phyloP scores from a whole-genome alignment of 2,797 vertebrate species.

The Bryconaethiops microstoma region DNA sequence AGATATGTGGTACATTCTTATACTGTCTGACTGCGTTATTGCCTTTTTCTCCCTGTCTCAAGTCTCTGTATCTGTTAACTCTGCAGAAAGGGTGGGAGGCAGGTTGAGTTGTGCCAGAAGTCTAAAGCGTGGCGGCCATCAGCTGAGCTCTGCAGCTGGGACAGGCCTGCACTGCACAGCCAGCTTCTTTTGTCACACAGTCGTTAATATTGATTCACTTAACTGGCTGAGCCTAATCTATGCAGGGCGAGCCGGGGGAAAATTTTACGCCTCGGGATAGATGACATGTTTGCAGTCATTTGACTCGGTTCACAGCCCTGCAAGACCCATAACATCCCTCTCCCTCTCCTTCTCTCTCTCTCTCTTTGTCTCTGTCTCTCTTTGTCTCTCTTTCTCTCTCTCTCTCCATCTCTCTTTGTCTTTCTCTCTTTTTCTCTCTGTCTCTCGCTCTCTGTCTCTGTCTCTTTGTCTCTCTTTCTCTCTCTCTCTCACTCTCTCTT shows the following conservation, averaged over 20 bases:
- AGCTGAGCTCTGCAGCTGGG: constrained; percentile 30
- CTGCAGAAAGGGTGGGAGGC: constrained; percentile 9
- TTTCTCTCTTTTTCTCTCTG: not conserved
- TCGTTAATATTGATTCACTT: constrained; percentile 61
- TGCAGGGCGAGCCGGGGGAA: constrained; percentile 25
- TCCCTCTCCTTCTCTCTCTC: constrained; percentile 6
- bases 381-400: constrained; percentile 13
- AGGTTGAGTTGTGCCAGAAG: constrained; percentile 36
- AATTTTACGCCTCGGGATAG: constrained; percentile 40
- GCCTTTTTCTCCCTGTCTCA: constrained; percentile 16
- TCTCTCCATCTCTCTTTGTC: not conserved
- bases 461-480: not conserved
- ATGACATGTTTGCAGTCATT: constrained; percentile 34
- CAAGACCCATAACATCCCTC: constrained; percentile 16
- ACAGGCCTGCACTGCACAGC: constrained; percentile 25
- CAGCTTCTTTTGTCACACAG: constrained; percentile 53
- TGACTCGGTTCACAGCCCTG: constrained; percentile 34
- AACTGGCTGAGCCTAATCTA: constrained; percentile 54
- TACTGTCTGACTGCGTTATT: not conserved
- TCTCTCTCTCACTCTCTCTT: not conserved
- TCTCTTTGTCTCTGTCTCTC: not conserved
- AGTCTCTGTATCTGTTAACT: constrained; percentile 26
- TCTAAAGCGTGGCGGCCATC: constrained; percentile 26
- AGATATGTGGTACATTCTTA: not conserved
- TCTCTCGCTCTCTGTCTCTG: not conserved